phyloP scores from a whole-genome alignment of 2,888 invertebrate species.

The Dolichopus griseipennis region DNA sequence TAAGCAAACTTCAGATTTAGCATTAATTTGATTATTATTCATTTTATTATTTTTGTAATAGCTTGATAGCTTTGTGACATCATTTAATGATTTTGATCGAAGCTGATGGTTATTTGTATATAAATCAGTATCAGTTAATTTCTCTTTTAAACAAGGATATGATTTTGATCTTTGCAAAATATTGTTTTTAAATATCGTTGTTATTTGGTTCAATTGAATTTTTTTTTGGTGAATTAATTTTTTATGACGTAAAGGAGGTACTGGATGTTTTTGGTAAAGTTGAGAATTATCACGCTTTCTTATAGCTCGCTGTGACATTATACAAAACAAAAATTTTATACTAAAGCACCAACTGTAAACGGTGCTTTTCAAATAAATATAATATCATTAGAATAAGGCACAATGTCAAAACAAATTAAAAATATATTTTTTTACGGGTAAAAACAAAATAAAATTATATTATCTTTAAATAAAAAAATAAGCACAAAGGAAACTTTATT shows the following conservation, averaged over 20 bases:
- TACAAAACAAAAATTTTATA: not conserved
- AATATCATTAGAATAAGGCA: too few species aligned
- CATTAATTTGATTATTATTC: constrained; percentile 31
- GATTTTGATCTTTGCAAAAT: constrained; percentile 16
- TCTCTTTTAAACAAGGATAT: constrained; percentile 20
- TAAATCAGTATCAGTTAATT: constrained; percentile 17
- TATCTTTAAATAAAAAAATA: too few species aligned
- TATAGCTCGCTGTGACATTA: constrained; percentile 42
- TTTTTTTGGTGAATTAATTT: not conserved
- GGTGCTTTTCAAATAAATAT: too few species aligned
- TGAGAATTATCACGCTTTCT: constrained; percentile 35
- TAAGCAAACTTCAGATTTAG: constrained; percentile 41
- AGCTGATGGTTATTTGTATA: constrained; percentile 18
- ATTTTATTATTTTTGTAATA: constrained; percentile 25
- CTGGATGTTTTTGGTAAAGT: constrained; percentile 21
- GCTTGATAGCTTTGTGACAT: constrained; percentile 30
- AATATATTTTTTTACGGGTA: too few species aligned
- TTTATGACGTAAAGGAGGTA: constrained; percentile 19
- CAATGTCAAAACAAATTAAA: too few species aligned
- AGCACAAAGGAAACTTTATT: too few species aligned
- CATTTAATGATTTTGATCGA: constrained; percentile 36
- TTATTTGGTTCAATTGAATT: not conserved
- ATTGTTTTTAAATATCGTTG: not conserved
- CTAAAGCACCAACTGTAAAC: too few species aligned
- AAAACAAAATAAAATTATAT: too few species aligned